Base-by-base conservation (phyloP, 2,797 vertebrate genomes). In the Acipenser transmontanus region DNA sequence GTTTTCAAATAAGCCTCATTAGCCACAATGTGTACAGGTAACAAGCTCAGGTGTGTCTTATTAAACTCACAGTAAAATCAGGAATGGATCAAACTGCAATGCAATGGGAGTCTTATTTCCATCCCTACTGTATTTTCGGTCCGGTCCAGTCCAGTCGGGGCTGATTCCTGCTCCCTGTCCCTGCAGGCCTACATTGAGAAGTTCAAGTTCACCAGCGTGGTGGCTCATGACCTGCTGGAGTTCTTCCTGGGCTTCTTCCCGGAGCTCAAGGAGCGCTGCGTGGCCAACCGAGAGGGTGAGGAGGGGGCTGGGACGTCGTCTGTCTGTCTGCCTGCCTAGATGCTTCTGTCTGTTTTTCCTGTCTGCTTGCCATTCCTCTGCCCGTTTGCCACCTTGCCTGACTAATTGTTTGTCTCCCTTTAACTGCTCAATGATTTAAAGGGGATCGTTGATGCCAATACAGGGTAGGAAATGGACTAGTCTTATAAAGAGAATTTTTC, bases 221-320 rank as follows among this genome's bases (percentile, higher is more conserved):
- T 95, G 57, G 93, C 95, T 76, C 93, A 93, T 80, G 96, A 98
- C 82, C 90, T 98, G 72, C 88, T 98, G 64, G 91, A 94, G 73
- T 95, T 89, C 74, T 98, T 94, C 85, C 87, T 98, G 74, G 77
- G 81, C 64, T 96, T 88, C 74, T 98, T 98, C 70, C 95, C 96
- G 0, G 92, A 96, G 74, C 83, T 97, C 76, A 92, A 88, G 82
- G 92, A 92, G 17, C 89, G 91, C 34, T 91, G 91, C 0, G 92
- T 93, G 54, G 83, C 92, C 59, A 89, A 89, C 71, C 89, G 89
- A 82, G 91, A 94, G 81, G 95, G 96, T 97, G 72, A 78, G 84
- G 8, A 14, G 49, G 50, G 49, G n/a, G 1, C 51, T 0, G 1
- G 17, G 17, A 1, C 8, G 7, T 56, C 52, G 34, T 34, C 34